Evolutionary conservation across 37 sponge, comb jelly and placozoan genomes (phyloP), one percentile per base, ranked within the genome.

Genomic region (Spongia lamella): DNA sequence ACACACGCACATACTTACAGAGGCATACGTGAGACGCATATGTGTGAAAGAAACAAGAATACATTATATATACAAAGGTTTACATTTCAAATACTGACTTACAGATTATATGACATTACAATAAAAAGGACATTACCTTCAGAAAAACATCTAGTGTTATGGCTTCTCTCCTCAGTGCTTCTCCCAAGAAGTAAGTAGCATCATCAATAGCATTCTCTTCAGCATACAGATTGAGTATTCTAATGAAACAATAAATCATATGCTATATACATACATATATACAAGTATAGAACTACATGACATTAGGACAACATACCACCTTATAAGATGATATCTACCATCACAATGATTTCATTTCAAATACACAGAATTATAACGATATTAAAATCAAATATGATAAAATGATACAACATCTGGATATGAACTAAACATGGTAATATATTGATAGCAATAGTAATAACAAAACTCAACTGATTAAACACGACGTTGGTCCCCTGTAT

Each of bases 201-300:
- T 98, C 99, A 71, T 98, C 99, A 43, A 98, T 84, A 1, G 96
- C 99, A 79, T 86, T 92, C 80, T 98, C 96, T 65, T 95, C 93
- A 0, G 99, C 93, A 87, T 88, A 92, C 53, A 98, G 77, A 15
- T 75, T 61, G 39, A 98, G 83, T 61, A 95, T 95, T 80, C 92
- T 31, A 43, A 68, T 30, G 4, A 25, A 13, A 38, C 29, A 14
- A 25, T 69, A 43, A 30, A 26, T 20, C 17, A 21, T 25, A 77
- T 11, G 39, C 15, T 33, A 14, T 63, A 32, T 15, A 64, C n/a
- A 68, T 37, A 66, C 33, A 70, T 43, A 30, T 20, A 5, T 4
- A 40, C 39, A 17, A 3, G 25, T 32, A 58, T 26, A 25, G 15
- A 58, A 31, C 26, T 25, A 15, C 60, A 57, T 19, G 15, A 43